A percentile compares a stretch with the other conserved stretches of the same genome.
These are phyloP conservation scores for Triops cancriformis DNA, from an alignment of 1,140 invertebrate genomes.

Conservation along the genomic window DNA sequence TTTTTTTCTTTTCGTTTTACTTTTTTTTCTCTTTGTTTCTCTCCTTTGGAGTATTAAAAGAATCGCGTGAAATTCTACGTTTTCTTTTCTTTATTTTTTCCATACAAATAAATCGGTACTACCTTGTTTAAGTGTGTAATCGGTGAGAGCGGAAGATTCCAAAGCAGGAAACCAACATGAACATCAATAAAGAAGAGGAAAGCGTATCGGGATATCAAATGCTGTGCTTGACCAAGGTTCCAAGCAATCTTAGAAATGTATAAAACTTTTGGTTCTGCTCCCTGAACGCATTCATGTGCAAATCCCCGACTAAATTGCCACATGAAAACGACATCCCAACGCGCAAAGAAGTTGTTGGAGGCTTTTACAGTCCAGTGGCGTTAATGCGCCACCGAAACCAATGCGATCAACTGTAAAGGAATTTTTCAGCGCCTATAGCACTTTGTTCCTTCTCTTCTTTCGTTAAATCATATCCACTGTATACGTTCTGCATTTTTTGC, in stretches of 20 bases:
- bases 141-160: no score
- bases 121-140: not conserved
- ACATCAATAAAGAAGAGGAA: not conserved
- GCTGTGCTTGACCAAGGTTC: no score
- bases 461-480: no score
- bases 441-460: no score
- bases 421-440: no score
- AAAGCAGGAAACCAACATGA: not conserved
- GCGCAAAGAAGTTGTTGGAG: not conserved
- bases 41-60: no score
- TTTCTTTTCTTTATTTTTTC: not conserved
- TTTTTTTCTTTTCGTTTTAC: conserved; percentile 27
- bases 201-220: not conserved
- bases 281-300: not conserved
- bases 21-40: not conserved
- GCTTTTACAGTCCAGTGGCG: not conserved
- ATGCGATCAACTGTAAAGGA: not conserved
- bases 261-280: not conserved
- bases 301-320: not conserved
- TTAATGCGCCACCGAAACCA: not conserved
- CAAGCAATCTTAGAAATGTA: no score
- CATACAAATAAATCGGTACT: not conserved
- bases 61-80: no score
- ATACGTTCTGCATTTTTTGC: no score
- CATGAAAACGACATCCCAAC: no score